These are phyloP conservation scores for Cinara cedri DNA, from an alignment of 2,888 invertebrate genomes.

Conservation along the genomic window DNA sequence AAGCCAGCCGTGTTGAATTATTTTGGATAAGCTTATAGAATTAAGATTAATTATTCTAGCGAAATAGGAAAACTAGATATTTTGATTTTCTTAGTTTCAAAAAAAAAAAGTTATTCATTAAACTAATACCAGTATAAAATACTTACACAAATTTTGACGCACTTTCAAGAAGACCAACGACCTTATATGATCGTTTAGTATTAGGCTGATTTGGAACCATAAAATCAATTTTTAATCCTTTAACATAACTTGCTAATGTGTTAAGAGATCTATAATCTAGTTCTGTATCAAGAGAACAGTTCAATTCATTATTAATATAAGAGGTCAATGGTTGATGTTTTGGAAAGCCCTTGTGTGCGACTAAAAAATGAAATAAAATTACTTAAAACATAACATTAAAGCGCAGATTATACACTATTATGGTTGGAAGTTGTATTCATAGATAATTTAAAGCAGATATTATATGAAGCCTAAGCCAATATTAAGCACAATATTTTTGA, in stretches of 20 bases:
- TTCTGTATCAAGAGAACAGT: not conserved
- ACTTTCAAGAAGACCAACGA: conserved; percentile 63
- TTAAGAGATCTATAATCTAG: not conserved
- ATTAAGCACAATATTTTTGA: too few species aligned
- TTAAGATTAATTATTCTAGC: too few species aligned
- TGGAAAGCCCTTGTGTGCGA: conserved; percentile 82
- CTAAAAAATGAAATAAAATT: conserved; percentile 64
- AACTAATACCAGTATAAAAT: conserved; percentile 60
- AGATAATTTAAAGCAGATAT: too few species aligned
- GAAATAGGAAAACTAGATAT: too few species aligned
- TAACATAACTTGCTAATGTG: conserved; percentile 63
- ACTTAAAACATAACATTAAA: not conserved
- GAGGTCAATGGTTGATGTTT: conserved; percentile 64
- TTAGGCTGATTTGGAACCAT: conserved; percentile 64
- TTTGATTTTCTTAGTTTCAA: too few species aligned
- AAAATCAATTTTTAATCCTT: conserved; percentile 65
- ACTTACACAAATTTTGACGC: conserved; percentile 61
- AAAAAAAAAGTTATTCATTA: too few species aligned
- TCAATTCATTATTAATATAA: conserved; percentile 3
- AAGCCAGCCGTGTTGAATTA: too few species aligned
- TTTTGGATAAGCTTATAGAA: too few species aligned
- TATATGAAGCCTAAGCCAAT: too few species aligned
- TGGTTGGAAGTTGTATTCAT: too few species aligned
- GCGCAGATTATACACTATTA: not conserved
- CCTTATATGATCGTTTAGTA: conserved; percentile 64